phyloP scores from a whole-genome alignment of 2,113 vertebrate genomes.

The Myanophis thanlyinensis region DNA sequence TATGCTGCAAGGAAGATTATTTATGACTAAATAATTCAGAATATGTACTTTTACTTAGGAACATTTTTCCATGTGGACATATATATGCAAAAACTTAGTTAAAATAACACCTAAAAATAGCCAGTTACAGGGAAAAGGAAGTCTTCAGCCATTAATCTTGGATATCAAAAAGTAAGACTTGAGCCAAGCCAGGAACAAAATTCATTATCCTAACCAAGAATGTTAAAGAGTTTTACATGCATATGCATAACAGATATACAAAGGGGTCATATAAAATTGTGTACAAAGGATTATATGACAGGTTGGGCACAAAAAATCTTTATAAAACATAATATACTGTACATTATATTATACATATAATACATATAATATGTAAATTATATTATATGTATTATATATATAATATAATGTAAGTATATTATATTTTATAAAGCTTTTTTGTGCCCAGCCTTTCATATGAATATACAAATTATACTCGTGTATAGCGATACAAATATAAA shows the following conservation, averaged over 20 bases:
- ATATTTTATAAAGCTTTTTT: not conserved
- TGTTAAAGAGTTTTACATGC: not conserved
- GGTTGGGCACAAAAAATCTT: not conserved
- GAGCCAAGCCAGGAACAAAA: not conserved
- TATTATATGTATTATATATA: too few species aligned
- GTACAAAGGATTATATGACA: not conserved
- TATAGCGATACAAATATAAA: not conserved
- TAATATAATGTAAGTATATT: too few species aligned
- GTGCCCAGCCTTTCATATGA: not conserved
- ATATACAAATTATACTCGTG: not conserved
- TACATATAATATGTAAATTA: not conserved
- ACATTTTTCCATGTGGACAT: not conserved
- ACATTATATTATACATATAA: not conserved
- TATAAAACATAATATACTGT: not conserved
- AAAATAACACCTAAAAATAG: not conserved
- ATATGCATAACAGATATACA: not conserved
- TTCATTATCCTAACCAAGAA: not conserved
- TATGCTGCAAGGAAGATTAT: not conserved
- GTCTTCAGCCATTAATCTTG: not conserved
- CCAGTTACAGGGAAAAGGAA: not conserved
- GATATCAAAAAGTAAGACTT: not conserved
- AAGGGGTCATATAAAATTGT: not conserved
- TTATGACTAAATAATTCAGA: not conserved
- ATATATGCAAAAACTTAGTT: not conserved
- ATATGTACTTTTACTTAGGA: not conserved